These are phyloP conservation scores for Temnopleurus reevesii DNA, from an alignment of 53 echinoderm and acorn worm species.

Conservation along the genomic window DNA sequence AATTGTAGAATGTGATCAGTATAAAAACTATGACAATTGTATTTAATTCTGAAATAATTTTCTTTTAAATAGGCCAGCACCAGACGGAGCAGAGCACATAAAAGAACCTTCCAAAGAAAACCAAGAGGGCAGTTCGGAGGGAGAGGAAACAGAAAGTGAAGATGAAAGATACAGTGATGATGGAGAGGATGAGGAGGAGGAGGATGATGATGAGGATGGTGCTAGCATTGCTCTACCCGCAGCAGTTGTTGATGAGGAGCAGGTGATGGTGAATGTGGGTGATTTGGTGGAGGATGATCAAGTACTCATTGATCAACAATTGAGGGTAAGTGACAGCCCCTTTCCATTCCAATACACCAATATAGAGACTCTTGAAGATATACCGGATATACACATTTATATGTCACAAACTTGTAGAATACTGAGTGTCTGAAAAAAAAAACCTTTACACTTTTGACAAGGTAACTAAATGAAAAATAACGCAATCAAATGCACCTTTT, in stretches of 20 bases:
- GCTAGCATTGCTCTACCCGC: slow-evolving; percentile 30
- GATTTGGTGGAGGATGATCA: slow-evolving; percentile 35
- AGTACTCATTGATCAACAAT: not conserved
- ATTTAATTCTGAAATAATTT: no score
- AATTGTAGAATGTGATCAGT: no score
- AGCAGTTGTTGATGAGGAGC: slow-evolving; percentile 26
- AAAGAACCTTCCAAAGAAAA: not conserved
- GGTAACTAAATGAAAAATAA: no score
- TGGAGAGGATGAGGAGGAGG: slow-evolving; percentile 60
- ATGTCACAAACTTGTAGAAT: no score
- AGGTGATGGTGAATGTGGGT: slow-evolving; percentile 58
- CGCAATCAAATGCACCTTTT: no score
- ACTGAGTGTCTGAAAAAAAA: no score
- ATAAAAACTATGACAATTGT: no score
- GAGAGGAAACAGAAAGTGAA: slow-evolving; percentile 47
- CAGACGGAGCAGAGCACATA: slow-evolving; percentile 8
- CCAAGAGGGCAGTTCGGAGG: not conserved
- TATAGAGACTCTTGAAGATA: no score
- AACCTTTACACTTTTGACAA: no score
- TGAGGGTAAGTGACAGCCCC: not conserved
- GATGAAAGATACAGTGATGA: not conserved
- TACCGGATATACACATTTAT: no score
- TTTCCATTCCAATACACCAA: no score
- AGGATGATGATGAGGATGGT: slow-evolving; percentile 57
- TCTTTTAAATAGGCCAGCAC: not conserved